Evolutionary conservation across 2,113 vertebrate genomes (phyloP).

Genomic region (Myotis brandtii): DNA sequence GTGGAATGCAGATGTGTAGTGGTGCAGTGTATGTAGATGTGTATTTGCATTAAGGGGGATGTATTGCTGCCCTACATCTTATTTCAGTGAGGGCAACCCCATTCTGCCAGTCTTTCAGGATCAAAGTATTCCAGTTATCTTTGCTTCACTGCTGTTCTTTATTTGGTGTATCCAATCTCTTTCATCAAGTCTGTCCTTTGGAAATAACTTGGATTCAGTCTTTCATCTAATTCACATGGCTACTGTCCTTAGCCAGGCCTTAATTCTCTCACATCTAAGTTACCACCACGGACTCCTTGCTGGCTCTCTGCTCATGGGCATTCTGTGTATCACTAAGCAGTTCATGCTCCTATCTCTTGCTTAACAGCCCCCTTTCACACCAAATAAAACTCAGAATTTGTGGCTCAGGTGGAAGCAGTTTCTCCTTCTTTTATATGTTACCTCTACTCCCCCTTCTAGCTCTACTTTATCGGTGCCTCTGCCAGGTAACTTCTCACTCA

Average conservation of each 20-base stretch:
- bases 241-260: background rate
- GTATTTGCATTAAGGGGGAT: background rate
- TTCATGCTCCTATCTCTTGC: background rate
- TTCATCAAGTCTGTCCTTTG: background rate
- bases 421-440: background rate
- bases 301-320: background rate
- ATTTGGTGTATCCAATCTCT: background rate
- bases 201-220: background rate
- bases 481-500: background rate
- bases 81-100: background rate
- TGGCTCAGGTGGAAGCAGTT: background rate
- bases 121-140: background rate
- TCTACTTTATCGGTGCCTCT: background rate
- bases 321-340: background rate
- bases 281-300: background rate
- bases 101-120: background rate
- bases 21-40: background rate
- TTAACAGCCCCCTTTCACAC: background rate
- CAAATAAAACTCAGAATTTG: background rate
- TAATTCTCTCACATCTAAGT: background rate
- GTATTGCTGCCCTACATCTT: no score
- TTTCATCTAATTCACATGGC: background rate
- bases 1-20: fast-evolving
- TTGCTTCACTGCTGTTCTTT: background rate
- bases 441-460: background rate